Evolutionary conservation across 2,797 vertebrate genomes (phyloP), one percentile per base, ranked within the genome.

Genomic region (Rhynchotus rufescens): DNA sequence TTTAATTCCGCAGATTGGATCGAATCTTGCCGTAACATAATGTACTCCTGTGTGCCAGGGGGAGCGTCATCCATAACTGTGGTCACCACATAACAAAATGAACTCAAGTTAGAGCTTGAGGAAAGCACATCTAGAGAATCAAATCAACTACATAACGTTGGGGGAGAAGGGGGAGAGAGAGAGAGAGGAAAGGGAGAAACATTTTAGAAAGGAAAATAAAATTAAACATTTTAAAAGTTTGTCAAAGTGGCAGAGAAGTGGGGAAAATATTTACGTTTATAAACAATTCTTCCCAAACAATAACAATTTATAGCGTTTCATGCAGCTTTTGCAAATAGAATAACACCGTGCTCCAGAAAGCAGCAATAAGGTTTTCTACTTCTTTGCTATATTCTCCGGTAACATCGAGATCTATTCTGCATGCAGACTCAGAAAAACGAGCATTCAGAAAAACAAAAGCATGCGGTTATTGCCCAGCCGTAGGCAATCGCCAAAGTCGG

Each of bases 21-120:
- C 98, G 99, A 99, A 98, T 99, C 99, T 99, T 99, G 99, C 97
- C 99, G 99, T 98, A 99, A 99, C 99, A 99, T 99, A 99, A 99
- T 99, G 99, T 99, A 99, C 98, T 99, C 99, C 99, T 99, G 99
- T 97, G 99, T 99, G 99, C 99, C 99, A 98, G 99, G 98, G 97
- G 98, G 98, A 98, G 98, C 99, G 97, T 99, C 99, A 99, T 99
- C 99, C 99, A 99, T 98, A 99, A 99, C 99, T 99, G 99, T 95
- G 98, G 98, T 98, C 98, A 98, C 98, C 98, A 99, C 98, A 99
- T 97, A 99, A 99, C 99, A 99, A 98, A 99, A 99, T 98, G 99
- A 99, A 99, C 97, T 98, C 96, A 97, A 98, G 98, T 99, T 99
- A 99, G 98, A 98, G 98, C 94, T 97, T 93, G 94, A 97, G 85